Evolutionary conservation across 1,140 invertebrate genomes (phyloP).

Genomic region (Zelostemma sp.): DNA sequence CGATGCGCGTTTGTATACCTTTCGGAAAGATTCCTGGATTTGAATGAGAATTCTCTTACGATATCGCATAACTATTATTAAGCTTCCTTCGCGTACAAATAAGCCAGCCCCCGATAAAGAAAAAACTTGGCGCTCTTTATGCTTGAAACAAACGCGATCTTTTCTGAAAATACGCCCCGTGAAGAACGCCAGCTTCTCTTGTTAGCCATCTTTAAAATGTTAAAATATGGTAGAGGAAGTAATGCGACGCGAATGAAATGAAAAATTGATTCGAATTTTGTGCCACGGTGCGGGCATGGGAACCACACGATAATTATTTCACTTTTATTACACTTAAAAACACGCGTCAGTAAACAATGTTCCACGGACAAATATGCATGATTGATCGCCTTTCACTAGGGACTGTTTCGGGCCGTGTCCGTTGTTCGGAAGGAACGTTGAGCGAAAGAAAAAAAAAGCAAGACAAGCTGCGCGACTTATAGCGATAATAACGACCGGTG

Average conservation of each 20-base stretch:
- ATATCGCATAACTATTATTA: too few relatives aligned
- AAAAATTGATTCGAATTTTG: too few relatives aligned
- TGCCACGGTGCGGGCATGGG: too few relatives aligned
- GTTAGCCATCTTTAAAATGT: too few relatives aligned
- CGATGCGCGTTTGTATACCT: slow-evolving; percentile 47
- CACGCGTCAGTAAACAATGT: slow-evolving; percentile 54
- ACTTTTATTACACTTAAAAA: slow-evolving; percentile 37
- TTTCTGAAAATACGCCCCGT: too few relatives aligned
- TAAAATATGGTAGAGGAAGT: too few relatives aligned
- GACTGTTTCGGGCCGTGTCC: slow-evolving; percentile 25
- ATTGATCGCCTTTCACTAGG: slow-evolving; percentile 53
- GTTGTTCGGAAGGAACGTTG: slow-evolving; percentile 32
- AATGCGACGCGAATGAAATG: too few relatives aligned
- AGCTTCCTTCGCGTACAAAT: too few relatives aligned
- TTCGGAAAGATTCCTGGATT: slow-evolving; percentile 56
- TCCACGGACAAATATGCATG: slow-evolving; percentile 60
- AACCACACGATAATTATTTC: too few relatives aligned
- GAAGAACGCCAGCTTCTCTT: too few relatives aligned
- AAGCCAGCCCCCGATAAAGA: too few relatives aligned
- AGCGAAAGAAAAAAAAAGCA: slow-evolving; percentile 37
- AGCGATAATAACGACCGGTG: slow-evolving; percentile 45
- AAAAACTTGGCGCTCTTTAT: slow-evolving; percentile 20
- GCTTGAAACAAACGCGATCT: slow-evolving; percentile 19
- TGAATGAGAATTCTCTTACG: slow-evolving; percentile 6
- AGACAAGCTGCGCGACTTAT: slow-evolving; percentile 27